A percentile compares a stretch with the other conserved stretches of the same genome.
These are phyloP conservation scores for Balaeniceps rex DNA, from an alignment of 2,113 vertebrate genomes.

Conservation along the genomic window DNA sequence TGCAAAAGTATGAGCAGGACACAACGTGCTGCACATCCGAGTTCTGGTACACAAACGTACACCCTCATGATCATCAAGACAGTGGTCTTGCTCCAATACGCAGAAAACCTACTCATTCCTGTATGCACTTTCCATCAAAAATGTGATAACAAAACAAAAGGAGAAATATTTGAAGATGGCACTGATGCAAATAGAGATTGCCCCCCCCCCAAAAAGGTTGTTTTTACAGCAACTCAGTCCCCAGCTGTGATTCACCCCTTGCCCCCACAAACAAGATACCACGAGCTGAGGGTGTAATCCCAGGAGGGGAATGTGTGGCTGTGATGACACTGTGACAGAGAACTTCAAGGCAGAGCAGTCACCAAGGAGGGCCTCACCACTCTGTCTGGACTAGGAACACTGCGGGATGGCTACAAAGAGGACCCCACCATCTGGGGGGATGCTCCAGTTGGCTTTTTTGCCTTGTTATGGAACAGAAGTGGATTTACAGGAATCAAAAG, in stretches of 20 bases:
- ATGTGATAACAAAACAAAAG: not conserved
- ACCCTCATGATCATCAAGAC: rapidly evolving
- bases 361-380: not conserved
- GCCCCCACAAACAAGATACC: not conserved
- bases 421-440: not conserved
- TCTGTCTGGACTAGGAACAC: not conserved
- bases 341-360: not conserved
- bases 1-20: not conserved
- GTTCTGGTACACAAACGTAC: not conserved
- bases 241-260: not conserved
- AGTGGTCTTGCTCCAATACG: not conserved
- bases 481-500: not conserved
- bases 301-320: not conserved
- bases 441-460: not conserved
- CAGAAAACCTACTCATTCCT: not conserved
- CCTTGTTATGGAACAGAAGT: not conserved
- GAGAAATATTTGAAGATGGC: not conserved
- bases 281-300: not conserved
- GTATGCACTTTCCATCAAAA: not conserved
- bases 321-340: not conserved
- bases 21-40: rapidly evolving
- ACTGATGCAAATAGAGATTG: not conserved
- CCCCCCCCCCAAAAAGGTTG: rapidly evolving
- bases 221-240: not conserved
- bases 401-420: not conserved